Conservation (phyloP, 2,113 vertebrate species). For the Lasiurus borealis region DNA sequence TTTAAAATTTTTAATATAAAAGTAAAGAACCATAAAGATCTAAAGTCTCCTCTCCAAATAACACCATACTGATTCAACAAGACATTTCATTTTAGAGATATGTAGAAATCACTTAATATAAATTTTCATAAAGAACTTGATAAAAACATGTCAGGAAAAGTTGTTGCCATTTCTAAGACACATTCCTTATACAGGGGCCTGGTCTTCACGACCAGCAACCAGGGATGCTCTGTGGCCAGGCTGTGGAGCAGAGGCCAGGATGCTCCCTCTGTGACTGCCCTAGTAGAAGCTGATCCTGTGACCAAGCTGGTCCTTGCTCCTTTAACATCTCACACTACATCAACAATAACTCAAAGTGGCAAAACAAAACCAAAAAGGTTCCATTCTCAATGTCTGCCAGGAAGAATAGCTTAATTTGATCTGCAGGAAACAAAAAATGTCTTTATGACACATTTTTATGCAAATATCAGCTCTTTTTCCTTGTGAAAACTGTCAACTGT, state of each 20-base stretch:
- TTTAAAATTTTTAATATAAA: background rate
- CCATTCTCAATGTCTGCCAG: background rate
- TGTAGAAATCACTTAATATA: background rate
- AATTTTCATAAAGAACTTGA: slow-evolving; percentile 1
- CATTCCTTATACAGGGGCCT: background rate
- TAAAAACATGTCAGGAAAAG: background rate
- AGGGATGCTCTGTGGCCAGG: background rate
- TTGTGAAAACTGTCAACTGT: background rate
- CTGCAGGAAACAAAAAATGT: background rate
- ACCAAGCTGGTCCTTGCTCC: background rate
- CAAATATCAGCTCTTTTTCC: background rate
- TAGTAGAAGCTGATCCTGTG: background rate
- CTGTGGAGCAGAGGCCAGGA: too few species aligned
- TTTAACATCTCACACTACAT: background rate
- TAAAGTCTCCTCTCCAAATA: background rate
- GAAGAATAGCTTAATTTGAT: background rate
- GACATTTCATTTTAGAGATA: background rate
- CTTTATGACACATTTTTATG: background rate
- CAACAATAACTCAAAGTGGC: background rate
- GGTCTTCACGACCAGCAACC: background rate
- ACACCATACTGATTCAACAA: background rate
- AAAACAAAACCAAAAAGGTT: background rate
- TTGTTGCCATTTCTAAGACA: background rate
- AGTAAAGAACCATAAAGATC: background rate
- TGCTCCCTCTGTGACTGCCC: background rate